Percentiles rank a stretch among this genome's conserved stretches.
These are phyloP conservation scores for Nycticorax nycticorax DNA, from an alignment of 2,113 vertebrate species.

Conservation along the genomic window DNA sequence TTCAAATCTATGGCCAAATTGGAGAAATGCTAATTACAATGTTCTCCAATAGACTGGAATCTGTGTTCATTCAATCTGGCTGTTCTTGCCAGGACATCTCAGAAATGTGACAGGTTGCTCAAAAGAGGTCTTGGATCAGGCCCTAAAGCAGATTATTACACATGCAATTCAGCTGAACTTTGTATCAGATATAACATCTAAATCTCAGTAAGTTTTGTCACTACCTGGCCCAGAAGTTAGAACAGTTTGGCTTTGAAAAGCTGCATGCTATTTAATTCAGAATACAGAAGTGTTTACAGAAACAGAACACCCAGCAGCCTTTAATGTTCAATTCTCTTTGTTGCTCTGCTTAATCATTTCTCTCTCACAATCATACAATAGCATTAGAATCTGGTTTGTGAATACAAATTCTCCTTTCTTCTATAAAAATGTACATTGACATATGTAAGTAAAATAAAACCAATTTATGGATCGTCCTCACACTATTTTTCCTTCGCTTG, in stretches of 20 bases:
- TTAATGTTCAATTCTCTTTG: constrained; percentile 10
- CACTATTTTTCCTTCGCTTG: neutral
- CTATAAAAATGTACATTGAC: neutral
- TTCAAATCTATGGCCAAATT: neutral
- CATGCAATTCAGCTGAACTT: neutral
- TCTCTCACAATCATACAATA: neutral
- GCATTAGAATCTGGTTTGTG: neutral
- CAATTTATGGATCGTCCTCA: neutral
- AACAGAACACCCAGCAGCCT: neutral
- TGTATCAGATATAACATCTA: neutral
- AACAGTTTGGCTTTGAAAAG: neutral
- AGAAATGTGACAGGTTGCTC: neutral
- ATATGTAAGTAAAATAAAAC: neutral
- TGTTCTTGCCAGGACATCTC: neutral
- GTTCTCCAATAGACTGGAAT: neutral
- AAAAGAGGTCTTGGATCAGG: neutral
- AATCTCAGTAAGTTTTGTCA: neutral
- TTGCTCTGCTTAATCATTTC: neutral
- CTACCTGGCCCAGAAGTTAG: neutral
- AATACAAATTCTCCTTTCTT: neutral
- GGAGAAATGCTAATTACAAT: neutral
- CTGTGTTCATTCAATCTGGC: neutral
- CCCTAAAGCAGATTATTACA: neutral
- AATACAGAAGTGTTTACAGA: neutral
- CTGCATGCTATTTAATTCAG: neutral